Conservation (phyloP, 2,113 vertebrate species). For the Chamaetylas fuelleborni region DNA sequence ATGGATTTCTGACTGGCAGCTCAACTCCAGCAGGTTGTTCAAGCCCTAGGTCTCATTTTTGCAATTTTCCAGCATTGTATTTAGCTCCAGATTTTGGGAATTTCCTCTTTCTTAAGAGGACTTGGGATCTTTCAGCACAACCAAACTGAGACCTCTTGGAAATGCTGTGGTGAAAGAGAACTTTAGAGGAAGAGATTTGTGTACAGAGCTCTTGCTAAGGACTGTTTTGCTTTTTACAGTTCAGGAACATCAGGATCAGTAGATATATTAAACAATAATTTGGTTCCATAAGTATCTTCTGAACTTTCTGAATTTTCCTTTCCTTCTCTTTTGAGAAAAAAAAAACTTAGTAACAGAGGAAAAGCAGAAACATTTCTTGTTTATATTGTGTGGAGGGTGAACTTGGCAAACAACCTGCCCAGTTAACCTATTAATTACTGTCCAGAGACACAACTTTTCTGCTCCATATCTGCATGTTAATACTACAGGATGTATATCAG, state of each 20-base stretch:
- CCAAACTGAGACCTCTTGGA: neutral
- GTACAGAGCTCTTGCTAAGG: neutral
- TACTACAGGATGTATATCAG: neutral
- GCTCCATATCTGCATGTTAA: neutral
- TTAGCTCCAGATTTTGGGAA: neutral
- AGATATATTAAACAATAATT: neutral
- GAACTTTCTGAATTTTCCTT: neutral
- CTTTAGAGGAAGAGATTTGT: neutral
- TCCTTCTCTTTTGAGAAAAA: neutral
- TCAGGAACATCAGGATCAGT: neutral
- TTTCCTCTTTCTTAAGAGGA: neutral
- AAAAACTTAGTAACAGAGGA: neutral
- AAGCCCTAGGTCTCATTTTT: neutral
- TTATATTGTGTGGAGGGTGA: neutral
- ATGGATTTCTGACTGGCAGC: neutral
- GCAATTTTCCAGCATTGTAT: neutral
- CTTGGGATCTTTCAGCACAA: neutral
- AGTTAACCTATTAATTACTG: constrained; percentile 7
- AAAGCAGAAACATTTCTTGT: neutral
- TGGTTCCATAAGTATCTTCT: neutral
- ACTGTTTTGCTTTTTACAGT: neutral
- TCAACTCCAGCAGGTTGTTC: neutral
- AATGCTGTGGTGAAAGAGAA: neutral
- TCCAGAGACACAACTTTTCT: neutral
- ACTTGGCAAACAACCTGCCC: neutral